These are phyloP conservation scores for Rhinatrema bivittatum DNA, from an alignment of 2,797 vertebrate species.

Conservation along the genomic window DNA sequence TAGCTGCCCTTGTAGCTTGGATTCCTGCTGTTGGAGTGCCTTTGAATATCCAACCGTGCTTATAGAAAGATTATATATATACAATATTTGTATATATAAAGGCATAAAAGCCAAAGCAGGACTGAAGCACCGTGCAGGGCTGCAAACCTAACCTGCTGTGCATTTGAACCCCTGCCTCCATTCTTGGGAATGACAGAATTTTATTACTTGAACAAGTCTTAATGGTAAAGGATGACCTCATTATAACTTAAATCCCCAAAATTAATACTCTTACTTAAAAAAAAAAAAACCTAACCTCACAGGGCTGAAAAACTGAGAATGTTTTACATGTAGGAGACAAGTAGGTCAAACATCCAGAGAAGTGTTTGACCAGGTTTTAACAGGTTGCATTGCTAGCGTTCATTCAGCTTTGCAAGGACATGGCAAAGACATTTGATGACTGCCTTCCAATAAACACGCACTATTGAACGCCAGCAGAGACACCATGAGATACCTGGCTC, in stretches of 20 bases:
- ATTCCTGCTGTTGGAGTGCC: too few species aligned
- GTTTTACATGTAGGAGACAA: background rate
- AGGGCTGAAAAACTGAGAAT: background rate
- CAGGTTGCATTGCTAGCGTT: background rate
- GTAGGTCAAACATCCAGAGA: background rate
- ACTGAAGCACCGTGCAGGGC: too few species aligned
- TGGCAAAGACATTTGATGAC: background rate
- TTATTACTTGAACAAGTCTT: slow-evolving; percentile 27
- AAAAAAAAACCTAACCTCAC: too few species aligned
- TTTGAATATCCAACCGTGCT: too few species aligned
- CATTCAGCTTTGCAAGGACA: background rate
- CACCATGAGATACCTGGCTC: too few species aligned
- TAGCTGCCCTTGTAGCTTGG: background rate
- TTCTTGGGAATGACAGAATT: too few species aligned
- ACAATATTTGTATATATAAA: too few species aligned
- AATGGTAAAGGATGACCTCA: slow-evolving; percentile 3
- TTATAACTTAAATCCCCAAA: background rate
- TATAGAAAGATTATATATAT: too few species aligned
- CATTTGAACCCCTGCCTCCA: too few species aligned
- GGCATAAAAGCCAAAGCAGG: too few species aligned
- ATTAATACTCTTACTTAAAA: background rate
- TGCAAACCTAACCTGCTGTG: too few species aligned
- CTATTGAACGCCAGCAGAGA: too few species aligned
- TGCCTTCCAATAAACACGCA: background rate
- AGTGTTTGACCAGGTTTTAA: background rate